phyloP scores from a whole-genome alignment of 2,888 invertebrate genomes.

The Oscheius myriophilus region DNA sequence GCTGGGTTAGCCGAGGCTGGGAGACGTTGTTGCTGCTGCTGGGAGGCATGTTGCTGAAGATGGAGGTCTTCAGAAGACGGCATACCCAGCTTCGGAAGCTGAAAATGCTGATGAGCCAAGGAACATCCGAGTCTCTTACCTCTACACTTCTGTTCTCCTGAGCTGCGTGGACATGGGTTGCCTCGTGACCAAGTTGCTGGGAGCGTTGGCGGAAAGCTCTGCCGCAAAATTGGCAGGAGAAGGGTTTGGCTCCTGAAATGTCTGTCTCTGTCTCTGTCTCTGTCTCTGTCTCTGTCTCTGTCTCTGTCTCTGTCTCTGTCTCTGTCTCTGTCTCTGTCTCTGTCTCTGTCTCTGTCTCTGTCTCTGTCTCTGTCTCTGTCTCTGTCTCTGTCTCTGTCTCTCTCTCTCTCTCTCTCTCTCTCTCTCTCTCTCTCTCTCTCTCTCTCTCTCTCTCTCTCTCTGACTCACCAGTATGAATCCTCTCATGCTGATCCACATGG shows the following conservation, averaged over 20 bases:
- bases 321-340: no score
- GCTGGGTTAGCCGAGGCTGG: slow-evolving; percentile 1
- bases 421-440: no score
- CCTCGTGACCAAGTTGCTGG: slow-evolving; percentile 68
- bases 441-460: no score
- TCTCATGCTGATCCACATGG: slow-evolving; percentile 69
- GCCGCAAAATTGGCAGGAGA: slow-evolving; percentile 62
- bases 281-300: not conserved
- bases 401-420: no score
- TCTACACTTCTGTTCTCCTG: slow-evolving; percentile 10
- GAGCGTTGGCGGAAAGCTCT: slow-evolving; percentile 66
- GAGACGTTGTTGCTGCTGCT: not conserved
- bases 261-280: not conserved
- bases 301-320: not conserved
- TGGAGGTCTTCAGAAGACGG: not conserved
- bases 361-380: no score
- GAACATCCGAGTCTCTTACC: slow-evolving; percentile 1
- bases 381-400: no score
- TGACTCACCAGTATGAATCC: slow-evolving; percentile 68
- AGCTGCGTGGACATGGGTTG: slow-evolving; percentile 25
- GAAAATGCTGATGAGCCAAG: not conserved
- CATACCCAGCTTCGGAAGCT: not conserved
- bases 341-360: no score
- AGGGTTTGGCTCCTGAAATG: slow-evolving; percentile 63
- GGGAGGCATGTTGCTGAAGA: not conserved